These are phyloP conservation scores for Apocrypta bakeri DNA, from an alignment of 1,140 invertebrate genomes.

Conservation along the genomic window DNA sequence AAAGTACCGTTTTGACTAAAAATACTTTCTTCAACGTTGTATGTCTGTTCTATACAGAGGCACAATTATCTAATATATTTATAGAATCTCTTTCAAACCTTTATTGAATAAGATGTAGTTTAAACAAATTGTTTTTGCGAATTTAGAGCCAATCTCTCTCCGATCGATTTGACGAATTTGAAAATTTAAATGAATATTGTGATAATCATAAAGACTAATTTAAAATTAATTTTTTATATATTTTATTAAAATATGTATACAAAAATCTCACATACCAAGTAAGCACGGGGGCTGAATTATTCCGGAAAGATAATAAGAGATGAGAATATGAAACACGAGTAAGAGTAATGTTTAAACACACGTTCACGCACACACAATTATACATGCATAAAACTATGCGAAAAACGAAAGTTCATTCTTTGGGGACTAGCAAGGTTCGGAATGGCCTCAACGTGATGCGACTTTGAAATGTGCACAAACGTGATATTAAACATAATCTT, in stretches of 20 bases:
- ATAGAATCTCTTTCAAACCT: no score
- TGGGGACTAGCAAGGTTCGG: neutral
- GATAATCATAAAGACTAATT: constrained; percentile 27
- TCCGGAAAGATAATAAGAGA: neutral
- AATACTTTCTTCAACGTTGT: neutral
- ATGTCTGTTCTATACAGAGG: neutral
- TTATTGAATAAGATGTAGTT: no score
- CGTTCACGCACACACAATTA: neutral
- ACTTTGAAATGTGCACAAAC: constrained; percentile 60
- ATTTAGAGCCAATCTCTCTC: neutral
- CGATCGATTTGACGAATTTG: neutral
- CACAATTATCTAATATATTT: neutral
- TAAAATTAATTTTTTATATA: constrained; percentile 23
- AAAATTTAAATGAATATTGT: neutral
- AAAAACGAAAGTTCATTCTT: constrained; percentile 43
- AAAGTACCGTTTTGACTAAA: neutral
- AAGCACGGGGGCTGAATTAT: neutral
- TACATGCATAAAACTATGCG: constrained; percentile 7
- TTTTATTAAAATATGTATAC: neutral
- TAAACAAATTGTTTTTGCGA: neutral
- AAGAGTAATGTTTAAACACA: neutral
- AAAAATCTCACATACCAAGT: neutral
- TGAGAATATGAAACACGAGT: neutral
- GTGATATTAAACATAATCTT: constrained; percentile 58
- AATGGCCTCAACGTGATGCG: constrained; percentile 47